These are phyloP conservation scores for Agelastica alni DNA, from an alignment of 2,888 invertebrate genomes.

Conservation along the genomic window DNA sequence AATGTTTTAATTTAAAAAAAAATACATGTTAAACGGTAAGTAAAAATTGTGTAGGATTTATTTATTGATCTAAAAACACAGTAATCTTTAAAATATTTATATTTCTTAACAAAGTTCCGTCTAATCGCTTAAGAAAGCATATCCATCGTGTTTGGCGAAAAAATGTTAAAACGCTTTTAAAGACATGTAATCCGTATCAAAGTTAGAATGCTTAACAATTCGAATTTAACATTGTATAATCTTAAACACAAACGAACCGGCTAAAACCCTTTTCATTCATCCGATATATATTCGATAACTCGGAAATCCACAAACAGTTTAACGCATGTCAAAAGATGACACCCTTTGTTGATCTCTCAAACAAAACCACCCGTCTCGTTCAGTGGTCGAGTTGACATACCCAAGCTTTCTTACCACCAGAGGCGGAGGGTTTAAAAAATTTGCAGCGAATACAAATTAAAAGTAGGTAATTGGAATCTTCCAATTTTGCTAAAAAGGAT, in stretches of 20 bases:
- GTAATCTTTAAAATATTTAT: too few relatives aligned
- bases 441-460: too few relatives aligned
- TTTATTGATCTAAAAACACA: too few relatives aligned
- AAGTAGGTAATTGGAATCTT: too few relatives aligned
- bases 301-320: conserved; percentile 48
- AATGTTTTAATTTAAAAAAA: too few relatives aligned
- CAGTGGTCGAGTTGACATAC: conserved; percentile 24
- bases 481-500: too few relatives aligned
- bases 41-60: too few relatives aligned
- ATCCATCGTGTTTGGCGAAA: neutral
- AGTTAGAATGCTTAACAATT: neutral
- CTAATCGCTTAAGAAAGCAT: neutral
- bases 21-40: too few relatives aligned
- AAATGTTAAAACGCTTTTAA: neutral
- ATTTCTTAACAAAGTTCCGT: too few relatives aligned
- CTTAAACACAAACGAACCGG: conserved; percentile 10
- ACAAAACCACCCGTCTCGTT: conserved; percentile 38
- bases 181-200: conserved; percentile 1
- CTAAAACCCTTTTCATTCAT: conserved; percentile 39
- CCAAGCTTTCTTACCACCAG: conserved; percentile 7
- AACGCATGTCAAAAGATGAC: conserved; percentile 53
- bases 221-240: conserved; percentile 1
- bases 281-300: conserved; percentile 37
- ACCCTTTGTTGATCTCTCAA: conserved; percentile 42
- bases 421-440: conserved; percentile 11